phyloP scores from a whole-genome alignment of 2,113 vertebrate species.

The Hepsetus odoe region DNA sequence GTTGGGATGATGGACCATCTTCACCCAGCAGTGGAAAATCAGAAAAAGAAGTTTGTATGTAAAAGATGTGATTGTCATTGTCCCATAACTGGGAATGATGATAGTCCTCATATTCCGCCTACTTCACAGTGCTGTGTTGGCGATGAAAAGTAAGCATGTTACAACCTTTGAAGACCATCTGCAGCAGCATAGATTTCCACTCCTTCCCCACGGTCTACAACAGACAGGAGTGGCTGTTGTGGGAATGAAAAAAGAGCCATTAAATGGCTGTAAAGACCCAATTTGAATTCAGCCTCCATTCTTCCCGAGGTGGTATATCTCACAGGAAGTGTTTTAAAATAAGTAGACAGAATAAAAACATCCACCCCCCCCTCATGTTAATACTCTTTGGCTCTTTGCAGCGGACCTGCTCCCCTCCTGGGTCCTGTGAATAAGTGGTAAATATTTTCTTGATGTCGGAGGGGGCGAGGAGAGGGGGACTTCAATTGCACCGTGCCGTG shows the following conservation, averaged over 20 bases:
- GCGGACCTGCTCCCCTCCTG: conserved; percentile 17
- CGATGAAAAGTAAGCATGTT: no score
- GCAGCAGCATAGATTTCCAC: neutral
- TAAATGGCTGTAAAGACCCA: conserved; percentile 22
- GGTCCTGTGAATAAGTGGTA: conserved; percentile 48
- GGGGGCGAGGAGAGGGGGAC: conserved; percentile 5
- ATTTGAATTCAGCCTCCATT: conserved; percentile 22
- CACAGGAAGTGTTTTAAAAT: conserved; percentile 34
- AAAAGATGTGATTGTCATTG: no score
- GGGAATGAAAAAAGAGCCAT: conserved; percentile 7
- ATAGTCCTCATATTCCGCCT: no score
- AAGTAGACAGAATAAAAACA: conserved; percentile 21
- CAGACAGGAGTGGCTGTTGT: neutral
- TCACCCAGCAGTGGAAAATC: no score
- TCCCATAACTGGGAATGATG: neutral
- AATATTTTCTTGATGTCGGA: conserved; percentile 55
- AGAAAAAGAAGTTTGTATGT: no score
- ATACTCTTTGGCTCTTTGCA: conserved; percentile 10
- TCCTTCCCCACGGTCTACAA: neutral
- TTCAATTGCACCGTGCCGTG: conserved; percentile 31
- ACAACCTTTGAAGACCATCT: neutral
- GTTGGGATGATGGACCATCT: no score
- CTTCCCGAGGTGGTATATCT: conserved; percentile 24
- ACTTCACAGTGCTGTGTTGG: neutral
- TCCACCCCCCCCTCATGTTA: conserved; percentile 19